Base-by-base conservation (phyloP, 2,797 vertebrate genomes). In the Mus spretus region DNA sequence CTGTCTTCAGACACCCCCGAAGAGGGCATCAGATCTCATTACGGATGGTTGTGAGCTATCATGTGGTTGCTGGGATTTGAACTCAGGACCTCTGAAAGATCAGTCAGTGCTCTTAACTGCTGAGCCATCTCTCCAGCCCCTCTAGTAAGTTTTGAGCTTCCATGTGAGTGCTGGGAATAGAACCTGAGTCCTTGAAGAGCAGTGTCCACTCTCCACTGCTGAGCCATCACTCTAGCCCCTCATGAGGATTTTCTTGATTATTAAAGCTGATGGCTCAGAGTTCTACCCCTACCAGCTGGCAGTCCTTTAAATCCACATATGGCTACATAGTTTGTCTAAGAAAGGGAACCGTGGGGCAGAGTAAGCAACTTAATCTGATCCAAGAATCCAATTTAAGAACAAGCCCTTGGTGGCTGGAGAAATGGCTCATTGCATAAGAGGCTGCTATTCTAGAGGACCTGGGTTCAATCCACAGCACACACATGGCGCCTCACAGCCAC, bases 251-350 rank as follows among this genome's bases (percentile, higher is more conserved):
- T 87, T 31, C 63, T 90, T n/a, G 72, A 92, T 84, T 81, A 72
- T 83, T 75, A 87, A 89, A 94, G 70, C 61, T 31, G 22, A 82
- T 63, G 53, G 55, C 24, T 75, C 3, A 22, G n/a, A 50, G 55
- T 8, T 90, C 82, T 84, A 17, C 15, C 55, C 84, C 96, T 70
- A 34, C 70, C 37, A 13, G 57, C 50, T 74, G 89, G 34, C 53
- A 63, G 37, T 92, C 79, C 44, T 67, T 87, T 81, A 96, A 85
- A 82, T 37, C 24, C 57, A 11, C 89, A 86, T 82, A 44, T 72
- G 67, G 85, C 13, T 80, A 44, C n/a, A 44, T 65, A 95, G 19
- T 50, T 53, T 37, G 55, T 92, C 74, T 89, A 50, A 72, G 84
- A 90, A 93, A 55, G 63, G 70, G 50, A 53, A 78, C 12, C 31